Percentiles rank a stretch among this genome's conserved stretches.
phyloP scores from a whole-genome alignment of 2,888 invertebrate species.

The Altica lythri region DNA sequence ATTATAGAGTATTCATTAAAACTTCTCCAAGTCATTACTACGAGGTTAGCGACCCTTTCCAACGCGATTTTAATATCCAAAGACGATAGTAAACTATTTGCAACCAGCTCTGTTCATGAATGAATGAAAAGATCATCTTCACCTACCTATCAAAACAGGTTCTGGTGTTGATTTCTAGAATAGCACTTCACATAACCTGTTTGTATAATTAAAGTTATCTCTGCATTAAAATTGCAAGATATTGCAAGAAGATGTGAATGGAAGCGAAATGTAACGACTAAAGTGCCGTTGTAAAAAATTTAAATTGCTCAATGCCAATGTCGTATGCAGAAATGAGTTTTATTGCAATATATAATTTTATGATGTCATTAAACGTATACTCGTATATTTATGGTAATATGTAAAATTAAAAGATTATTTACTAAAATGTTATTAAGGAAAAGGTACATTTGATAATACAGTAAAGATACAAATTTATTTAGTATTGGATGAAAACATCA shows the following conservation, averaged over 20 bases:
- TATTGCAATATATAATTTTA: too few species aligned
- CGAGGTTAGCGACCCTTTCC: background rate
- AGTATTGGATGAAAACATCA: too few species aligned
- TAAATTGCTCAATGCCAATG: background rate
- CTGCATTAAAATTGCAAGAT: background rate
- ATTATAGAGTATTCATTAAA: too few species aligned
- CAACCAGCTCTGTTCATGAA: constrained; percentile 16
- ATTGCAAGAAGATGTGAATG: background rate
- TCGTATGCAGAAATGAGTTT: background rate
- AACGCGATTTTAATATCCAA: background rate
- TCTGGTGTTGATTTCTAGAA: constrained; percentile 9
- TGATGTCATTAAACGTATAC: too few species aligned
- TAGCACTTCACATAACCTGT: background rate
- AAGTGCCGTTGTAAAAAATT: background rate
- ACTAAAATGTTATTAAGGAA: too few species aligned
- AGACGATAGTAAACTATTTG: constrained; percentile 10
- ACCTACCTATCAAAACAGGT: constrained; percentile 19
- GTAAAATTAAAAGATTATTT: too few species aligned
- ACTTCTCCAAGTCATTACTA: background rate
- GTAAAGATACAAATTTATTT: too few species aligned
- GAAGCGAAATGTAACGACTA: background rate
- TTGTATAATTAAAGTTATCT: constrained; percentile 4
- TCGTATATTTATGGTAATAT: too few species aligned
- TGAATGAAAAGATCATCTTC: constrained; percentile 11
- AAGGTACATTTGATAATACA: too few species aligned